These are phyloP conservation scores for Rhopalosiphum maidis DNA, from an alignment of 1,140 invertebrate genomes.

Conservation along the genomic window DNA sequence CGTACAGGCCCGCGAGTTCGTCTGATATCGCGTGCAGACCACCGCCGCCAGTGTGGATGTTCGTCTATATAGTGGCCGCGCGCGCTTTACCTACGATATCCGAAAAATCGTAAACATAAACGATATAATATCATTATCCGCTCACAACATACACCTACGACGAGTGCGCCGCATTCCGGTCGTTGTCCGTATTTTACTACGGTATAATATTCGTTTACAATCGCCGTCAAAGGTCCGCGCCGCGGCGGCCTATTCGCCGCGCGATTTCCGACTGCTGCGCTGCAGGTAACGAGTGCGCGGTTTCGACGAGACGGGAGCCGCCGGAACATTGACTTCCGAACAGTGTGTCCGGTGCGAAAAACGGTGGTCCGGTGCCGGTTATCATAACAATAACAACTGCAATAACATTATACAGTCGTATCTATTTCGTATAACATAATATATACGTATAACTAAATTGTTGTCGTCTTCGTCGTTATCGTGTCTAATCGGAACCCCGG, in stretches of 20 bases:
- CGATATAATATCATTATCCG: too few relatives aligned
- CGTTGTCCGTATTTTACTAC: neutral
- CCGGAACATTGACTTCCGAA: conserved; percentile 48
- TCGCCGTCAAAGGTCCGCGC: neutral
- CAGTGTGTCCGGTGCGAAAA: conserved; percentile 45
- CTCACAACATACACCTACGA: neutral
- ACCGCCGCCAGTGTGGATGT: neutral
- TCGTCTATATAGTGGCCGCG: neutral
- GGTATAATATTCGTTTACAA: too few relatives aligned
- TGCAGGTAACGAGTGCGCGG: neutral
- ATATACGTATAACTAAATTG: neutral
- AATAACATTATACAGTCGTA: neutral
- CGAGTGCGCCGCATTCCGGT: neutral
- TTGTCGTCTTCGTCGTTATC: neutral
- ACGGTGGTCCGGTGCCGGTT: neutral
- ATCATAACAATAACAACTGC: neutral
- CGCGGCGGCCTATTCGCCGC: neutral
- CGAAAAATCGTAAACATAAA: neutral
- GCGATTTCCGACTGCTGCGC: neutral
- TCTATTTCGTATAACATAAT: neutral
- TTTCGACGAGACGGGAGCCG: neutral
- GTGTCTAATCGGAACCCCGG: neutral
- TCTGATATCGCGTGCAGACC: neutral
- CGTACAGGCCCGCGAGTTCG: conserved; percentile 16
- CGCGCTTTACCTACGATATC: neutral